A percentile compares a stretch with the other conserved stretches of the same genome.
Evolutionary conservation across 2,888 invertebrate genomes (phyloP).

Genomic region (Eupithecia pulchellata): DNA sequence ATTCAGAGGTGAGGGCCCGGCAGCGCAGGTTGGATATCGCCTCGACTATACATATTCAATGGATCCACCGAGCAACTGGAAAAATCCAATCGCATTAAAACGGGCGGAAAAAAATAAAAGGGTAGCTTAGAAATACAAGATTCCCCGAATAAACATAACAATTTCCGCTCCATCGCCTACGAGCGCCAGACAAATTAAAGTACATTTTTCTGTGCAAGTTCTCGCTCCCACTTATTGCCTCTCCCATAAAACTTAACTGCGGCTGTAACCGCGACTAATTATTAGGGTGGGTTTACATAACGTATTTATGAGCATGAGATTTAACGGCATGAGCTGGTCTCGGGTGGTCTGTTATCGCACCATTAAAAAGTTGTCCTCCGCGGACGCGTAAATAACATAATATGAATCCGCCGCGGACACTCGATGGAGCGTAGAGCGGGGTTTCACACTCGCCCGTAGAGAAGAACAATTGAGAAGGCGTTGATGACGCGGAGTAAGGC

Average conservation of each 20-base stretch:
- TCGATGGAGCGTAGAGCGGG: conserved; percentile 39
- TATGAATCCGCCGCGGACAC: conserved; percentile 63
- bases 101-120: conserved; percentile 66
- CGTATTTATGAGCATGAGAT: conserved; percentile 84
- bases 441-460: conserved; percentile 17
- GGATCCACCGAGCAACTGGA: conserved; percentile 57
- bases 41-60: conserved; percentile 72
- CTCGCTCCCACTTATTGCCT: conserved; percentile 68
- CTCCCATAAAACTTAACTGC: conserved; percentile 83
- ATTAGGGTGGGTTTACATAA: conserved; percentile 85
- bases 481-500: too few relatives aligned
- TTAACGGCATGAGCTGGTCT: conserved; percentile 78
- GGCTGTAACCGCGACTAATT: conserved; percentile 83
- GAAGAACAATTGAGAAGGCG: background rate
- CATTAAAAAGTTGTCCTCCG: conserved; percentile 84
- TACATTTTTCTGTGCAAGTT: conserved; percentile 76
- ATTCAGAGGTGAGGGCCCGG: conserved; percentile 58
- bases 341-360: conserved; percentile 84
- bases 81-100: conserved; percentile 79
- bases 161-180: conserved; percentile 77
- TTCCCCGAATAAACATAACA: conserved; percentile 77
- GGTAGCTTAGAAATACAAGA: conserved; percentile 68
- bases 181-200: conserved; percentile 80
- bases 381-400: conserved; percentile 80
- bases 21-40: conserved; percentile 63